These are phyloP conservation scores for Netelia virgata DNA, from an alignment of 2,888 invertebrate genomes.

Conservation along the genomic window DNA sequence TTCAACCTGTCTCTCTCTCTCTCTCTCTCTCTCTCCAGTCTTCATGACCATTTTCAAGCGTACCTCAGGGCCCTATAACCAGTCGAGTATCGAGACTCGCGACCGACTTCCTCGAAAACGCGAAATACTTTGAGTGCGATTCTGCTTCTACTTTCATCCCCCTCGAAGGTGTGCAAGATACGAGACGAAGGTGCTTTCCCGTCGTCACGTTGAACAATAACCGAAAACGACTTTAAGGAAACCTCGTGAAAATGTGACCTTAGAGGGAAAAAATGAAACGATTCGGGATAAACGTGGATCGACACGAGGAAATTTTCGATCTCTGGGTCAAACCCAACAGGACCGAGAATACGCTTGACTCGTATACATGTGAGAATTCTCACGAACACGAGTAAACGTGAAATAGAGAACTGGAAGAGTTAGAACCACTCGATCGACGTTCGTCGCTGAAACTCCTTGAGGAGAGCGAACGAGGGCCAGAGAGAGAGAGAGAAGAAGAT, in stretches of 20 bases:
- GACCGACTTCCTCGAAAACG: constrained; percentile 40
- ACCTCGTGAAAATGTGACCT: too few species aligned
- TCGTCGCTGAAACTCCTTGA: constrained; percentile 30
- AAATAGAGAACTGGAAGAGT: constrained; percentile 27
- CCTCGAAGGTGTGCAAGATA: too few species aligned
- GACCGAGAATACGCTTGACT: too few species aligned
- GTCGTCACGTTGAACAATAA: too few species aligned
- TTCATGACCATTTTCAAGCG: constrained; percentile 47
- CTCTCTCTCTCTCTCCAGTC: constrained; percentile 34
- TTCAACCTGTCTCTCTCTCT: constrained; percentile 20
- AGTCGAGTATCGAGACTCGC: constrained; percentile 33
- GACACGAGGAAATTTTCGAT: too few species aligned
- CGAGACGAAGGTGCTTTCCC: too few species aligned
- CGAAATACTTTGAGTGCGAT: constrained; percentile 40
- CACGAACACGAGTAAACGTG: not conserved
- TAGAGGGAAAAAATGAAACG: too few species aligned
- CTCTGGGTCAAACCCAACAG: too few species aligned
- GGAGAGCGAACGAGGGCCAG: constrained; percentile 14
- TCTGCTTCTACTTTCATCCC: too few species aligned
- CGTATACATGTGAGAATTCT: too few species aligned
- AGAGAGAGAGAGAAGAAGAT: constrained; percentile 17
- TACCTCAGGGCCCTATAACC: constrained; percentile 53
- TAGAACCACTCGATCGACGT: constrained; percentile 32
- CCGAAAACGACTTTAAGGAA: too few species aligned
- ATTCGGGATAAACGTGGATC: too few species aligned